Base-by-base conservation (phyloP, 2,113 vertebrate genomes). In the Bolborhynchus lineola region DNA sequence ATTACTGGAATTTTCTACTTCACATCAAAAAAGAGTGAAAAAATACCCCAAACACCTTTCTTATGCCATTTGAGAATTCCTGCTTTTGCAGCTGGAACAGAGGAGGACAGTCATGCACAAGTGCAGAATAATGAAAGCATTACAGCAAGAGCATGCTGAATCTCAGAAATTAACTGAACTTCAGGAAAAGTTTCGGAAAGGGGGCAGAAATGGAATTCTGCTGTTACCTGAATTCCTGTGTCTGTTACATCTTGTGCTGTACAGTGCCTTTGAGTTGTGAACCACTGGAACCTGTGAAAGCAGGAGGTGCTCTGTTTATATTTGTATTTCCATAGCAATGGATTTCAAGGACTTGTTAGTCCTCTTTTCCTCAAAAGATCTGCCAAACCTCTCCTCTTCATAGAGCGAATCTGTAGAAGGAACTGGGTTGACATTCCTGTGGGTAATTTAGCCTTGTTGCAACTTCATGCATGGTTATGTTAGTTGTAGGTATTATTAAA, bases 321-420 rank as follows among this genome's bases (percentile, higher is more conserved):
- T 93, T 76, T 86, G 20, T 80, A 89, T 95, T 91, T 91, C 92
- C 76, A 80, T 90, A 71, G 78, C 63, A 80, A 93, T 80, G 39
- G 0, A 29, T 71, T 49, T 59, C 74, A 74, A 82, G 46, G 63
- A 95, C 13, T 49, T 82, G 35, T 60, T 93, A 49, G 44, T 90
- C 78, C 53, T 85, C 44, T 76, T 89, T 86, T 72, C 35, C 46
- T 92, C 53, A 80, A 63, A 37, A 82, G 35, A 69, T 33, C 49
- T 82, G 84, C 77, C 84, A 88, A 81, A 76, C 35, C 53, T 69
- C 44, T 90, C 25, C 37, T 77, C 70, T 71, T 65, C 53, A 72
- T 5, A 47, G 24, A 52, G 21, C 0, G 1, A 72, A 19, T 11
- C 76, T 50, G 59, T 72, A 62, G 49, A 92, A 82, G 13, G 19